Percentiles rank a stretch among this genome's conserved stretches.
phyloP scores from a whole-genome alignment of 1,140 invertebrate species.

The Euura saliciscinereae region DNA sequence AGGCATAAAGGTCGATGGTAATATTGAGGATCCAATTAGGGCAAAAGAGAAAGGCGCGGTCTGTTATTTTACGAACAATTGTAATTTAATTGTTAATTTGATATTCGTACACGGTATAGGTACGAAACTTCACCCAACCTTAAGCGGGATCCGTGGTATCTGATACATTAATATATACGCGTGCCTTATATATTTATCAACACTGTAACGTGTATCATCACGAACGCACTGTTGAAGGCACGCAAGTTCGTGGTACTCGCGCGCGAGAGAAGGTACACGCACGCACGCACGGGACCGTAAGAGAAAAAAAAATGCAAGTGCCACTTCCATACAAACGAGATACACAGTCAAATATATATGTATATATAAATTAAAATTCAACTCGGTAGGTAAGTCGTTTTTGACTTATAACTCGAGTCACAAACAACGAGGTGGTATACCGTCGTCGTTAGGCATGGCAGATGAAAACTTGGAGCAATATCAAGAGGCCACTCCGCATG shows the following conservation, averaged over 20 bases:
- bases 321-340: conserved; percentile 2
- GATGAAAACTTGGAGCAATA: no score
- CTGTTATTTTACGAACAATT: not conserved
- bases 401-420: not conserved
- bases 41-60: not conserved
- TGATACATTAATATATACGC: not conserved
- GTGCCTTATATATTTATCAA: not conserved
- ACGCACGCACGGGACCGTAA: not conserved
- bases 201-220: not conserved
- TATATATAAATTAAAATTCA: not conserved
- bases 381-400: not conserved
- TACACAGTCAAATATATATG: not conserved
- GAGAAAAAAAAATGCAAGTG: not conserved
- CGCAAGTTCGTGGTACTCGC: no score
- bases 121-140: no score
- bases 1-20: not conserved
- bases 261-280: not conserved
- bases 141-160: no score
- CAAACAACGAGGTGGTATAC: not conserved
- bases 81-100: not conserved
- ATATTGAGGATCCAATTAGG: not conserved
- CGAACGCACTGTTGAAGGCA: no score
- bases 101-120: not conserved
- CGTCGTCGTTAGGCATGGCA: no score
- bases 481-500: no score